A percentile compares a stretch with the other conserved stretches of the same genome.
Evolutionary conservation across 2,113 vertebrate genomes (phyloP).

Genomic region (Peromyscus leucopus): DNA sequence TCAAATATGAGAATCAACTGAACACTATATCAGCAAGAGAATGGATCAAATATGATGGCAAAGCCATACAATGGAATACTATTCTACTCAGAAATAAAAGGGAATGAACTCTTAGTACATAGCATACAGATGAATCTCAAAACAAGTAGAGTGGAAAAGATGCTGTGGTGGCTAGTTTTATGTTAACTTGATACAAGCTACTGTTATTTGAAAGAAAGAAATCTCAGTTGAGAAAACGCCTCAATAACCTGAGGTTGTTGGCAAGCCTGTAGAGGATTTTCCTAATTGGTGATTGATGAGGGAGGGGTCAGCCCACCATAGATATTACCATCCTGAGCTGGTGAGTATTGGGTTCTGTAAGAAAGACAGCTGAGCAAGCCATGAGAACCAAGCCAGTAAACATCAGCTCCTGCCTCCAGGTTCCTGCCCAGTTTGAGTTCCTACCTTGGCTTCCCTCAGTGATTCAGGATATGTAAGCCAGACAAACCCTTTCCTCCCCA

Average conservation of each 20-base stretch:
- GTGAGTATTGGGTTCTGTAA: background rate
- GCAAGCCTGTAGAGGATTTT: background rate
- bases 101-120: slow-evolving; percentile 11
- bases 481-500: background rate
- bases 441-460: background rate
- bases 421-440: background rate
- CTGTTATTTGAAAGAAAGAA: background rate
- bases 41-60: background rate
- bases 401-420: background rate
- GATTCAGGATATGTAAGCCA: background rate
- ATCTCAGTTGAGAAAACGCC: background rate
- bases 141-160: background rate
- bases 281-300: background rate
- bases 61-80: background rate
- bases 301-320: background rate
- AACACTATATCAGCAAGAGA: background rate
- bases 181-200: background rate
- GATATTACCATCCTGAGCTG: background rate
- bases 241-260: background rate
- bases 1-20: slow-evolving; percentile 14
- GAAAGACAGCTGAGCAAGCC: background rate
- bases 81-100: slow-evolving; percentile 47
- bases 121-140: background rate
- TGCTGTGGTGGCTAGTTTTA: background rate
- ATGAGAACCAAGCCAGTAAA: background rate